Conservation (phyloP, 2,113 vertebrate species). For the Pollachius pollachius region DNA sequence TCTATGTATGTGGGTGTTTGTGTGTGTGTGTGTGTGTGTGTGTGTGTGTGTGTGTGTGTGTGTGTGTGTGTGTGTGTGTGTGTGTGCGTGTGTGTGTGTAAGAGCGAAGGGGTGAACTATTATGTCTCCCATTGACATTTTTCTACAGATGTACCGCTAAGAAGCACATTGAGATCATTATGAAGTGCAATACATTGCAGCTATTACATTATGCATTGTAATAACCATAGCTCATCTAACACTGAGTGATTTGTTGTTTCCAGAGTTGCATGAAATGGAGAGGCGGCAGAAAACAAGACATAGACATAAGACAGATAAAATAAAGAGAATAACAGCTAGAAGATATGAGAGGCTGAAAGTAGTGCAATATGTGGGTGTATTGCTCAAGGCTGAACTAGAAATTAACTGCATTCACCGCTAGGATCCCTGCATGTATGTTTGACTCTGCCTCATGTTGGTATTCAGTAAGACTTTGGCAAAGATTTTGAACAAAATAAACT, state of each 20-base stretch:
- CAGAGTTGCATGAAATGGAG: not conserved
- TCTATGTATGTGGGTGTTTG: not conserved
- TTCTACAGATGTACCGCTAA: not conserved
- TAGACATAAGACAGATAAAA: not conserved
- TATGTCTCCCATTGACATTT: not conserved
- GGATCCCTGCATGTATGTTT: not conserved
- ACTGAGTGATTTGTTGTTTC: not conserved
- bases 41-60: slow-evolving; percentile 5
- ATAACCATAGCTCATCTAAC: not conserved
- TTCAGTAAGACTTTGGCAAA: too few relatives aligned
- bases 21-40: slow-evolving; percentile 9
- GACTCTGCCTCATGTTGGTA: too few relatives aligned
- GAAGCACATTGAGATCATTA: slow-evolving; percentile 5
- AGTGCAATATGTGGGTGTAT: slow-evolving; percentile 12
- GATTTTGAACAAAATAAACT: not conserved
- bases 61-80: slow-evolving; percentile 6
- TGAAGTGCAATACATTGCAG: not conserved
- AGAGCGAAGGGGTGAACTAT: not conserved
- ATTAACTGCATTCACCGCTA: slow-evolving; percentile 10
- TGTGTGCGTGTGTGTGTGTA: slow-evolving; percentile 1
- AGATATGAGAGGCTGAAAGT: not conserved
- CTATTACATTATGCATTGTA: not conserved
- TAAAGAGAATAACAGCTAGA: not conserved
- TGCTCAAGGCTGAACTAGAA: slow-evolving; percentile 2
- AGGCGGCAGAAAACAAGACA: not conserved